These are phyloP conservation scores for Sebastolobus altivelis DNA, from an alignment of 2,797 vertebrate species.

Conservation along the genomic window DNA sequence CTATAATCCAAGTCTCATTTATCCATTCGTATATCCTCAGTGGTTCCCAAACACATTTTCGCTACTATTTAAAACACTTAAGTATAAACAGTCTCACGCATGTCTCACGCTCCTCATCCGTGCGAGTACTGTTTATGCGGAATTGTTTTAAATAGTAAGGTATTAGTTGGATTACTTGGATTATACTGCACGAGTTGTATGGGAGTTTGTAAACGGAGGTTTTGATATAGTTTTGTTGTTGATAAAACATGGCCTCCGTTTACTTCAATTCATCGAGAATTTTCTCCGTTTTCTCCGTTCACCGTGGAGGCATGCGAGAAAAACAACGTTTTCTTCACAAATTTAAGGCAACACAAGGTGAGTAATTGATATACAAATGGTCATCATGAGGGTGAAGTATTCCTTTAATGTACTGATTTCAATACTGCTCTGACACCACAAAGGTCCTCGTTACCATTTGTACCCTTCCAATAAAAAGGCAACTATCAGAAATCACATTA, in stretches of 20 bases:
- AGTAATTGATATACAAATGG: not conserved
- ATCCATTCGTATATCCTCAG: not conserved
- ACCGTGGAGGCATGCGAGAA: not conserved
- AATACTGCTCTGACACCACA: not conserved
- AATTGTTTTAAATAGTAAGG: not conserved
- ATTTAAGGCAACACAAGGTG: not conserved
- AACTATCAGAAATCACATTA: not conserved
- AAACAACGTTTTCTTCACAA: not conserved
- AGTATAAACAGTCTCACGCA: not conserved
- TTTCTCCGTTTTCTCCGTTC: not conserved
- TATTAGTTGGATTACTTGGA: not conserved
- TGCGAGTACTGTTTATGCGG: not conserved
- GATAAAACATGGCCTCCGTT: not conserved
- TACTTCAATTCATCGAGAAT: not conserved
- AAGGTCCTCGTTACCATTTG: not conserved
- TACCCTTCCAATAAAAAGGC: not conserved
- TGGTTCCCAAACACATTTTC: not conserved
- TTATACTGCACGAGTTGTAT: not conserved
- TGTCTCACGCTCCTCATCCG: not conserved
- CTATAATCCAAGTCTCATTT: not conserved
- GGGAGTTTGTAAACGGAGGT: not conserved
- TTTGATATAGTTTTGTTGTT: not conserved
- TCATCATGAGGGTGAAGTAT: not conserved
- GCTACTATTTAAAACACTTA: not conserved
- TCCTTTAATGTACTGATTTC: not conserved